A percentile compares a stretch with the other conserved stretches of the same genome.
Conservation (phyloP, 1,140 invertebrate genomes). For the Rhizoglyphus robini region DNA sequence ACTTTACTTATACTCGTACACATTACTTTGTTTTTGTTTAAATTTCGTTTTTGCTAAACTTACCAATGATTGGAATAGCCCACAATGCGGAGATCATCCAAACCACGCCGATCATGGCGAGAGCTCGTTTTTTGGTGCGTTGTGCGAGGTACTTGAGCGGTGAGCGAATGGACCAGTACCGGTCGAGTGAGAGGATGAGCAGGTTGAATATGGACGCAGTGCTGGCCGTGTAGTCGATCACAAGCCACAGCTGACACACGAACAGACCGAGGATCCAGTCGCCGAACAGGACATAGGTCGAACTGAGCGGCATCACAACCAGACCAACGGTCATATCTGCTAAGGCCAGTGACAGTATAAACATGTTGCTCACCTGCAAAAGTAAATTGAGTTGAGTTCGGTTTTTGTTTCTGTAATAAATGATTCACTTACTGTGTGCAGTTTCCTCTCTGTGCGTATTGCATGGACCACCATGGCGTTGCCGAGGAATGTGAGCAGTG, state of each 20-base stretch:
- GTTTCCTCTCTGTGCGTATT: conserved; percentile 36
- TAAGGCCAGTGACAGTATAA: conserved; percentile 48
- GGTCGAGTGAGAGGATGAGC: conserved; percentile 37
- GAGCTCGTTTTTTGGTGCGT: conserved; percentile 43
- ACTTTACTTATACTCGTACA: too few species aligned
- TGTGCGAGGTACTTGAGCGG: conserved; percentile 45
- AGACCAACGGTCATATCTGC: conserved; percentile 48
- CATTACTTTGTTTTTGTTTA: not conserved
- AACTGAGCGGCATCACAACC: conserved; percentile 48
- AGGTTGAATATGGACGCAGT: conserved; percentile 51
- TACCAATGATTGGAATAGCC: conserved; percentile 39
- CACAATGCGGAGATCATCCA: conserved; percentile 41
- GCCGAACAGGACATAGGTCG: conserved; percentile 45
- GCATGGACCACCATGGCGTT: conserved; percentile 39
- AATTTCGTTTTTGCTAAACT: conserved; percentile 2
- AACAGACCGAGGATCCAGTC: conserved; percentile 43
- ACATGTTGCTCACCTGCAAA: conserved; percentile 46
- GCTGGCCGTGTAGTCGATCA: conserved; percentile 47
- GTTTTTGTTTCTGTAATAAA: not conserved
- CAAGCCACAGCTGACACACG: conserved; percentile 41
- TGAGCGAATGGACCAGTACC: conserved; percentile 45
- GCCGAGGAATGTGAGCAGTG: conserved; percentile 35
- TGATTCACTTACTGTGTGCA: conserved; percentile 35
- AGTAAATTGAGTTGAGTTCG: not conserved
- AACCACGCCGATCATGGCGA: conserved; percentile 40